These are phyloP conservation scores for Probosciger aterrimus DNA, from an alignment of 2,113 vertebrate genomes.

Conservation along the genomic window DNA sequence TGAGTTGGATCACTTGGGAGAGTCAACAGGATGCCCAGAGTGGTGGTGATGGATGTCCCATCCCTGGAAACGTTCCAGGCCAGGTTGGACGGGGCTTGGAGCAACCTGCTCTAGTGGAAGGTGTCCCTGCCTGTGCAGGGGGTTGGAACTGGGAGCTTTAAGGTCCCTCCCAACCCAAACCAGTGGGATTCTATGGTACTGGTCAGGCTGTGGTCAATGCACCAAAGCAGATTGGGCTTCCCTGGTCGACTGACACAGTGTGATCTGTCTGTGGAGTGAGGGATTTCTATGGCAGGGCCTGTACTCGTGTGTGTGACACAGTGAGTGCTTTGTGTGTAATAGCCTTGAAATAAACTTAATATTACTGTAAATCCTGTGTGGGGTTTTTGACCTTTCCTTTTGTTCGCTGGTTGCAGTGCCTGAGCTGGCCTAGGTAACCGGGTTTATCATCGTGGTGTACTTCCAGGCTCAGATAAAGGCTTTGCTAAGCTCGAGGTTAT, in stretches of 20 bases:
- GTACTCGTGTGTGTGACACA: neutral
- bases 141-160: neutral
- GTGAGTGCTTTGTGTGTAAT: neutral
- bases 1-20: neutral
- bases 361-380: neutral
- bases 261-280: neutral
- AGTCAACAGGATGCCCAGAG: neutral
- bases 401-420: neutral
- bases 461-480: neutral
- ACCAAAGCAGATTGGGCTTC: neutral
- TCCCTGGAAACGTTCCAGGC: neutral
- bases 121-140: neutral
- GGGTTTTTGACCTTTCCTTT: neutral
- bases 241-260: neutral
- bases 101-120: neutral
- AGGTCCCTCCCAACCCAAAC: neutral
- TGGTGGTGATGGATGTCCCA: neutral
- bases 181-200: too few species aligned
- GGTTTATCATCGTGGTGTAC: neutral
- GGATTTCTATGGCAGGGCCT: fast-evolving
- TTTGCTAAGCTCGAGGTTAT: neutral
- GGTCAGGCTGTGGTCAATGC: neutral
- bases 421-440: too few species aligned
- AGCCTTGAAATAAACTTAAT: neutral
- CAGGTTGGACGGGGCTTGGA: neutral